Evolutionary conservation across 2,888 invertebrate species (phyloP).

Genomic region (Chalcis sispes): DNA sequence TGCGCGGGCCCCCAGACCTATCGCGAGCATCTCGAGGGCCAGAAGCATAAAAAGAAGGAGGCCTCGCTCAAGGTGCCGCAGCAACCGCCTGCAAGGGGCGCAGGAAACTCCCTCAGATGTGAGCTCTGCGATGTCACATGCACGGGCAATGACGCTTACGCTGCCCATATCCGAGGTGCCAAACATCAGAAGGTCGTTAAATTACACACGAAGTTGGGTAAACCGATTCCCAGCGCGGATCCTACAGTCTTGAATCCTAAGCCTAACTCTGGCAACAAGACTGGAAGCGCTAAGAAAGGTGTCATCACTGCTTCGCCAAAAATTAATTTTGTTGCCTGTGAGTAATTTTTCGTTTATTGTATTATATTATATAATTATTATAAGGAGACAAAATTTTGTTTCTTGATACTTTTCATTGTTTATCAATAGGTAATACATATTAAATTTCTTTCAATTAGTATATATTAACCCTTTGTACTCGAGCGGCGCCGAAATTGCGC

Average conservation of each 20-base stretch:
- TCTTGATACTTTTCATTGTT: too few relatives aligned
- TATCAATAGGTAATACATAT: too few relatives aligned
- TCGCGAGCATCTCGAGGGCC: slow-evolving; percentile 97
- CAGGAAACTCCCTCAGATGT: slow-evolving; percentile 88
- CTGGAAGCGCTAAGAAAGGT: slow-evolving; percentile 69
- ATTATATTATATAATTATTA: too few relatives aligned
- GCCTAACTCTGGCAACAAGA: slow-evolving; percentile 70
- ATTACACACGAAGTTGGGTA: slow-evolving; percentile 96
- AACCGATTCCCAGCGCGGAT: slow-evolving; percentile 97
- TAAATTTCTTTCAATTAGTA: too few relatives aligned
- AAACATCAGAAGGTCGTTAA: slow-evolving; percentile 99
- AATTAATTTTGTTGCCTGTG: slow-evolving; percentile 89
- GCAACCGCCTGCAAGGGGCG: slow-evolving; percentile 77
- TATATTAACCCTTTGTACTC: too few relatives aligned
- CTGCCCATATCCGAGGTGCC: slow-evolving; percentile 97
- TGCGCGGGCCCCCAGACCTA: slow-evolving; percentile 97
- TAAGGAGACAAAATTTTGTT: too few relatives aligned
- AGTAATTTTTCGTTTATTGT: slow-evolving; percentile 60
- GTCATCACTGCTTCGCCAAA: slow-evolving; percentile 83
- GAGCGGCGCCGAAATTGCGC: too few relatives aligned
- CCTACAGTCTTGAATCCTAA: slow-evolving; percentile 87
- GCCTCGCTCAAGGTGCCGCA: slow-evolving; percentile 86
- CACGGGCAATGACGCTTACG: slow-evolving; percentile 98
- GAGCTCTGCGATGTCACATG: slow-evolving; percentile 99
- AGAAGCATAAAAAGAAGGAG: slow-evolving; percentile 99